A percentile compares a stretch with the other conserved stretches of the same genome.
These are phyloP conservation scores for Torymus auratus DNA, from an alignment of 2,888 invertebrate species.

Conservation along the genomic window DNA sequence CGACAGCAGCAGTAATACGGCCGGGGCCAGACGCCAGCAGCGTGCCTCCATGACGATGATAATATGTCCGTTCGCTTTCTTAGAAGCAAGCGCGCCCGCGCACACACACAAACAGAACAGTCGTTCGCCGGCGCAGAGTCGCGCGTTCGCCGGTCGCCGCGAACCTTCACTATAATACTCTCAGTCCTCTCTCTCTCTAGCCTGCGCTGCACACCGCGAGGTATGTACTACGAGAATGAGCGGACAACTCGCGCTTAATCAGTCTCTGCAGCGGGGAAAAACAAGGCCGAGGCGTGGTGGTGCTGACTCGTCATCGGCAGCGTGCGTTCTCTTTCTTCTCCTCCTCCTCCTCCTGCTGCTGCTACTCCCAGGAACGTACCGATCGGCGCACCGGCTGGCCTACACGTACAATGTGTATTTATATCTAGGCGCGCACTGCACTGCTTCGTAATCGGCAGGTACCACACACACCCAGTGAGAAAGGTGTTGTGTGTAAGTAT, in stretches of 20 bases:
- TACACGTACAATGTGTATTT: too few relatives aligned
- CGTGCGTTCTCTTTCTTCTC: neutral
- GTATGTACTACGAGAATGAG: too few relatives aligned
- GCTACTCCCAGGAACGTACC: too few relatives aligned
- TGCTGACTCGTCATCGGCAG: neutral
- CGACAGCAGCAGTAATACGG: slow-evolving; percentile 7
- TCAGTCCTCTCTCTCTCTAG: neutral
- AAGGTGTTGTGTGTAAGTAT: neutral
- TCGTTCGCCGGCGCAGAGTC: neutral
- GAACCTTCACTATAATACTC: slow-evolving; percentile 1
- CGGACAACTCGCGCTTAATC: too few relatives aligned
- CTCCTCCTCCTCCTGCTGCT: too few relatives aligned
- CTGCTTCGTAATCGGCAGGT: too few relatives aligned
- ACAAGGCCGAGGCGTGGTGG: neutral
- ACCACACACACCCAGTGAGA: too few relatives aligned
- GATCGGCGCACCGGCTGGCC: too few relatives aligned
- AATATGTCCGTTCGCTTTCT: neutral
- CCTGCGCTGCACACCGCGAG: neutral
- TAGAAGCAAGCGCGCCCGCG: neutral
- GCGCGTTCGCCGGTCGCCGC: slow-evolving; percentile 36
- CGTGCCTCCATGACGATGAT: slow-evolving; percentile 28
- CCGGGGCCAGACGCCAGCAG: slow-evolving; percentile 34
- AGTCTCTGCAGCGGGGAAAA: too few relatives aligned
- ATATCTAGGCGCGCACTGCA: too few relatives aligned
- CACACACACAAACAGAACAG: too few relatives aligned